Conservation (phyloP, 2,797 vertebrate genomes). For the Percopsis omiscomaycus region DNA sequence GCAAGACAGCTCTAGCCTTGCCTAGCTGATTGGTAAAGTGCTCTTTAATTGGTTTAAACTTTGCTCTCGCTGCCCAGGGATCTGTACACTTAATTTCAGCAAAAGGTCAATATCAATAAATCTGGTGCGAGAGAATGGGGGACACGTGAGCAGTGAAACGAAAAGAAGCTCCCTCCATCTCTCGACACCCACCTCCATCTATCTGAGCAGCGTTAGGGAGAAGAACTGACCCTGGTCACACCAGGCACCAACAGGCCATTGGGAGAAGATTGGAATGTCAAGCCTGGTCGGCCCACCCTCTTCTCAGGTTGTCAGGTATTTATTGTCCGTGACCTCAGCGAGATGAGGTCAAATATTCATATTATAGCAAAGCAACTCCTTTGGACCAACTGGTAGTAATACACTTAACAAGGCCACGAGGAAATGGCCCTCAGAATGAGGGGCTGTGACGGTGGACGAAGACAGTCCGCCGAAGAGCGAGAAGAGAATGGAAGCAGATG, state of each 20-base stretch:
- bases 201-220: constrained; percentile 65
- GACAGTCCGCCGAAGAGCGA: constrained; percentile 24
- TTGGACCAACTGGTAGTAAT: constrained; percentile 71
- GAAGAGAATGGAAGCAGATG: constrained; percentile 54
- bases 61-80: constrained; percentile 77
- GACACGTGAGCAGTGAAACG: constrained; percentile 48
- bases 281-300: constrained; percentile 63
- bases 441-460: constrained; percentile 34
- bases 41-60: constrained; percentile 86
- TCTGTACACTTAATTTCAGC: constrained; percentile 79
- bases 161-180: constrained; percentile 33
- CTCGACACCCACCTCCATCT: constrained; percentile 26
- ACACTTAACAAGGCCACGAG: constrained; percentile 76
- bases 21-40: constrained; percentile 74
- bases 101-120: constrained; percentile 86
- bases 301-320: constrained; percentile 81
- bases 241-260: constrained; percentile 62
- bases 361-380: constrained; percentile 77
- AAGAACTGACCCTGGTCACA: constrained; percentile 67
- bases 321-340: constrained; percentile 75
- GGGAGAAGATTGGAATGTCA: constrained; percentile 79
- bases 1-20: constrained; percentile 61
- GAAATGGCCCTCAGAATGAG: constrained; percentile 60
- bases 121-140: constrained; percentile 60
- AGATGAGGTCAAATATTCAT: constrained; percentile 82